Evolutionary conservation across 2,888 invertebrate genomes (phyloP).

Genomic region (Aelia acuminata): DNA sequence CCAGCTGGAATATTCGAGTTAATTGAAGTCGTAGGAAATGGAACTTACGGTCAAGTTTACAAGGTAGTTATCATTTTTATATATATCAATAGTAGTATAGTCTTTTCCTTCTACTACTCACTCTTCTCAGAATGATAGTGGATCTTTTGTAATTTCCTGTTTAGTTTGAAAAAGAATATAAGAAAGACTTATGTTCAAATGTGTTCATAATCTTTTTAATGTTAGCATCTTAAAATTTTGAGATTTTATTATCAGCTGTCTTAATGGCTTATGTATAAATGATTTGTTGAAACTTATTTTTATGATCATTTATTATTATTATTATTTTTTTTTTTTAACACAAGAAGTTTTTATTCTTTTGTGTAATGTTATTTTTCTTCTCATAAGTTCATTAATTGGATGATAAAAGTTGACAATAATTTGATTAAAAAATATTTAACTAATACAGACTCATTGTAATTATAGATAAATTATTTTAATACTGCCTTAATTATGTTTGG

Average conservation of each 20-base stretch:
- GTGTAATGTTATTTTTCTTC: background rate
- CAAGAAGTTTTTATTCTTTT: background rate
- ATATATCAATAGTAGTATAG: background rate
- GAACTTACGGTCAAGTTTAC: slow-evolving; percentile 99
- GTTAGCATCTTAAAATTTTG: background rate
- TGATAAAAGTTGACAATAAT: background rate
- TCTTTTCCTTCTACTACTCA: background rate
- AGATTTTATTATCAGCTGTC: background rate
- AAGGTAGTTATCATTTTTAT: slow-evolving; percentile 82
- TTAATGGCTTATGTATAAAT: background rate
- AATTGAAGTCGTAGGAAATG: slow-evolving; percentile 99
- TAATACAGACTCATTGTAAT: background rate
- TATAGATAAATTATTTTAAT: background rate
- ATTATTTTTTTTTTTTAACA: too few relatives aligned
- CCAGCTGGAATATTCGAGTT: slow-evolving; percentile 99
- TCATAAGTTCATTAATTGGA: background rate
- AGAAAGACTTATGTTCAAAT: background rate
- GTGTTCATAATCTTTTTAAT: background rate
- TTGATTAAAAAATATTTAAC: background rate
- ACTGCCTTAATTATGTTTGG: background rate
- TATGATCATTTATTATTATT: background rate
- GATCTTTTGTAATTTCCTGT: background rate
- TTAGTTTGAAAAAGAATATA: background rate
- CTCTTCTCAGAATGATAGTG: background rate
- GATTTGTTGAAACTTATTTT: background rate